Evolutionary conservation across 1,140 invertebrate species (phyloP), one percentile per base, ranked within the genome.

Genomic region (Drosophila lini): DNA sequence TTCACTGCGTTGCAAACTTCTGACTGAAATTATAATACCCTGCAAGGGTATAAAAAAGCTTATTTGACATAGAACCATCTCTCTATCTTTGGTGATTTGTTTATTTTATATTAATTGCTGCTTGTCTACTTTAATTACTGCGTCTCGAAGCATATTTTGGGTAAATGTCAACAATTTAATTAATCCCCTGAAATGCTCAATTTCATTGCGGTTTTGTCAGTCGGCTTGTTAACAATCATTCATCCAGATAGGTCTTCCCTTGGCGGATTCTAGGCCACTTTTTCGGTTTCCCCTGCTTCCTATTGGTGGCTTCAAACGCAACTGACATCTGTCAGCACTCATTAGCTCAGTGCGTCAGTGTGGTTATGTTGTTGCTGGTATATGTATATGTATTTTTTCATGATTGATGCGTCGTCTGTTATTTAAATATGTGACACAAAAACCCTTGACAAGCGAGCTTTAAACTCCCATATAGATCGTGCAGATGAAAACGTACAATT

Each of bases 371-470:
- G 28, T 48, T 68, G 34, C 47, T 34, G 63, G 28, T 38, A 40
- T 31, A 58, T 22, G 13, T 58, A 22, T 10, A 19, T 38, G 22
- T 41, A 25, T 77, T 74, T 71, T 80, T 70, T 50, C 58, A 60
- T 86, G 83, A 86, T 86, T 82, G 83, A 86, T 86, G 68, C 59
- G 53, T 77, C 47, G 58, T 61, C 55, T 86, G 76, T 74, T 77
- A 88, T 88, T 78, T 65, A 84, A 84, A 85, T 78, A 19, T 67
- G 59, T 52, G 59, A 63, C 74, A 78, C 42, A 40, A 38, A 76
- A 76, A 61, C 61, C 63, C 15, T 61, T 71, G 70, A 34, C 56
- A 65, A 47, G 55, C 78, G 74, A 65, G 83, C 76, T 88, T 86
- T 82, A 86, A 86, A 73, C 52, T 69, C 34, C 34, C 19, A 15